These are phyloP conservation scores for Apeira syringaria DNA, from an alignment of 2,888 invertebrate species.

Conservation along the genomic window DNA sequence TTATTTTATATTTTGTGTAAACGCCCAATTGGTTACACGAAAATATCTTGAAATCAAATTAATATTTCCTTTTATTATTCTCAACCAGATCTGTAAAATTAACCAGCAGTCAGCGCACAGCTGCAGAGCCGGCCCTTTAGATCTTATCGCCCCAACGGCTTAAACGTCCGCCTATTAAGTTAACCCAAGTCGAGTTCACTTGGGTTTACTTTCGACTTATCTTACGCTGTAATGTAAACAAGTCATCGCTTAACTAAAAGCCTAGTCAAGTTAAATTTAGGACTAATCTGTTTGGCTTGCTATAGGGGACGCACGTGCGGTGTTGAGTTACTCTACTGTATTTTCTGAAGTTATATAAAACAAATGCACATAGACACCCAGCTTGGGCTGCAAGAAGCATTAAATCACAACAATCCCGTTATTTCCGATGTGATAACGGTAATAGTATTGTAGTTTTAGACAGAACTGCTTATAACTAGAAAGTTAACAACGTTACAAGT, in stretches of 20 bases:
- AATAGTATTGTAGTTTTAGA: no score
- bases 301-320: conserved; percentile 25
- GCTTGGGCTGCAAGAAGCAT: no score
- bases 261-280: conserved; percentile 38
- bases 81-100: neutral
- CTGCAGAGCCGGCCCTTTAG: conserved; percentile 11
- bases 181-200: conserved; percentile 19
- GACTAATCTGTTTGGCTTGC: conserved; percentile 26
- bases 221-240: conserved; percentile 32
- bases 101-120: conserved; percentile 6
- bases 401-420: no score
- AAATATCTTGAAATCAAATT: no score
- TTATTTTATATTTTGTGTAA: no score
- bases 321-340: conserved; percentile 24
- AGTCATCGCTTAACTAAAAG: conserved; percentile 36
- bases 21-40: no score
- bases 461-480: no score
- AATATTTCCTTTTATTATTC: neutral
- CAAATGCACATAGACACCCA: no score
- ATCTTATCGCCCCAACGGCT: conserved; percentile 10
- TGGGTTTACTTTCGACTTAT: conserved; percentile 32
- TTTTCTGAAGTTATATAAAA: no score
- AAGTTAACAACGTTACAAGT: no score
- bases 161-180: conserved; percentile 20
- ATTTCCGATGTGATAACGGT: no score